A percentile compares a stretch with the other conserved stretches of the same genome.
Evolutionary conservation across 2,888 invertebrate genomes (phyloP).

Genomic region (Cosmopolites sordidus): DNA sequence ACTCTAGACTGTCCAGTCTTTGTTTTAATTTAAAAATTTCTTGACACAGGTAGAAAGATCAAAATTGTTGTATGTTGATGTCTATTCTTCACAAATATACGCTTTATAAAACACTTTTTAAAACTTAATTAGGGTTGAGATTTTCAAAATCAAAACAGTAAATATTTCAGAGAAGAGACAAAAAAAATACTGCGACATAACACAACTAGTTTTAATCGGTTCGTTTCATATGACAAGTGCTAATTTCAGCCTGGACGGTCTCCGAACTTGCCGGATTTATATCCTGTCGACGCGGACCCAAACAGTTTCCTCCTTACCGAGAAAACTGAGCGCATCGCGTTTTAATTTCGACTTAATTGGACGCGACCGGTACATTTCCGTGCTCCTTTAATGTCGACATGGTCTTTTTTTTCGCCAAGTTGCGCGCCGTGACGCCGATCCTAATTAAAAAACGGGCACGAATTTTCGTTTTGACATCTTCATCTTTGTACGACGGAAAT

Average conservation of each 20-base stretch:
- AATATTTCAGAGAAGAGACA: too few relatives aligned
- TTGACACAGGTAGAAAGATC: too few relatives aligned
- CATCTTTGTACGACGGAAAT: conserved; percentile 7
- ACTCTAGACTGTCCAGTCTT: too few relatives aligned
- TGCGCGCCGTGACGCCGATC: neutral
- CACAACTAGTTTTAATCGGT: too few relatives aligned
- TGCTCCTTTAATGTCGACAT: conserved; percentile 27
- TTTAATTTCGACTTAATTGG: conserved; percentile 36
- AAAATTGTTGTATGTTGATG: too few relatives aligned
- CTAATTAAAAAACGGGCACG: conserved; percentile 19
- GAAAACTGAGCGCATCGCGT: conserved; percentile 34
- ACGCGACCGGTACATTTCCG: conserved; percentile 35
- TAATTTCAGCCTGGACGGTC: neutral
- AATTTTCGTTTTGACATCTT: conserved; percentile 20
- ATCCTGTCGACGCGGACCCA: conserved; percentile 39
- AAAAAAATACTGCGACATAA: too few relatives aligned
- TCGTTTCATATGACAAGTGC: too few relatives aligned
- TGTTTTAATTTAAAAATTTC: too few relatives aligned
- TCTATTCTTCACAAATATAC: too few relatives aligned
- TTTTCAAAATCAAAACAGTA: too few relatives aligned
- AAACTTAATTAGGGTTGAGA: too few relatives aligned
- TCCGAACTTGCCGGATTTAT: conserved; percentile 28
- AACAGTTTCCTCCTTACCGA: conserved; percentile 42
- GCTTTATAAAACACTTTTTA: too few relatives aligned
- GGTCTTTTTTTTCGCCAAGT: conserved; percentile 8